Conservation (phyloP, 2,888 invertebrate species). For the Drosophila kuntzei region DNA sequence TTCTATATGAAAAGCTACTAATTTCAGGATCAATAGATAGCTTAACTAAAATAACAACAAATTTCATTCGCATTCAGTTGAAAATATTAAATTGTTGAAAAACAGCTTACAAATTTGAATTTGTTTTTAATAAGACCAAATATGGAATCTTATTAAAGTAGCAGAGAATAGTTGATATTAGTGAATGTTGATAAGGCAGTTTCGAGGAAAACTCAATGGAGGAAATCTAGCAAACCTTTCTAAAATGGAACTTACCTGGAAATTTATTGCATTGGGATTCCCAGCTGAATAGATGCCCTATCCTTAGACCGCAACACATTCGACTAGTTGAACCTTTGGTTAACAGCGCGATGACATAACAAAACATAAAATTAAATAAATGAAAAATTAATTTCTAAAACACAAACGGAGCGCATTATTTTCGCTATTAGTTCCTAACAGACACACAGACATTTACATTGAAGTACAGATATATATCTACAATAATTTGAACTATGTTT, state of each 20-base stretch:
- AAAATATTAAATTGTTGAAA: background rate
- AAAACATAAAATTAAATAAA: conserved; percentile 9
- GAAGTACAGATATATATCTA: conserved; percentile 37
- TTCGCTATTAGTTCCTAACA: conserved; percentile 76
- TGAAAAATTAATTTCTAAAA: conserved; percentile 29
- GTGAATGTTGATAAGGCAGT: background rate
- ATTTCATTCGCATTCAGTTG: background rate
- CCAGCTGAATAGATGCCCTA: background rate
- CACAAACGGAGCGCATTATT: conserved; percentile 64
- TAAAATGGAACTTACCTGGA: background rate
- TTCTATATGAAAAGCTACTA: background rate
- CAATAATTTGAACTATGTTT: conserved; percentile 48
- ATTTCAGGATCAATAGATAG: conserved; percentile 7
- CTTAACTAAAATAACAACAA: conserved; percentile 6
- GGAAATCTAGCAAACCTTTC: background rate
- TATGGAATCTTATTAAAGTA: background rate
- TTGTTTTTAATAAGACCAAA: background rate
- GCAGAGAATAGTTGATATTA: background rate
- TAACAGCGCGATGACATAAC: conserved; percentile 45
- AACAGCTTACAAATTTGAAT: background rate
- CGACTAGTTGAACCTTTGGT: conserved; percentile 28
- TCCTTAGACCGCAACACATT: conserved; percentile 3
- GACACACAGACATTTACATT: conserved; percentile 58
- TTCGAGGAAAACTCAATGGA: background rate
- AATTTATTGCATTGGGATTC: conserved; percentile 1